phyloP scores from a whole-genome alignment of 92 coral and sea anemone species.

The Siderastrea siderea region DNA sequence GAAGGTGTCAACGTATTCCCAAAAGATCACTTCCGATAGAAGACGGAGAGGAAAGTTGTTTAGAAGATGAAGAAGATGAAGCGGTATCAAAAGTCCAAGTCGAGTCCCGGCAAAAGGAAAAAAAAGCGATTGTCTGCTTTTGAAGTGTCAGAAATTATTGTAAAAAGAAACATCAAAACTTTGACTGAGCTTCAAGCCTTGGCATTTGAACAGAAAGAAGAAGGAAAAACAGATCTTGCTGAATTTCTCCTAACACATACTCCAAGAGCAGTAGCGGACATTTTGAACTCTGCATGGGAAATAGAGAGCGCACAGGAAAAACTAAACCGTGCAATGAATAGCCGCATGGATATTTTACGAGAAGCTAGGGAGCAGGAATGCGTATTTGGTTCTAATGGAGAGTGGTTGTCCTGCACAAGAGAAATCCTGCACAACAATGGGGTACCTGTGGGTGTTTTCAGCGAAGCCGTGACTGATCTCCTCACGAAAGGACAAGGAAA shows the following conservation, averaged over 20 bases:
- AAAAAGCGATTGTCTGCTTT: too few relatives aligned
- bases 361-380: slow-evolving; percentile 34
- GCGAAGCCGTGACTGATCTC: slow-evolving; percentile 26
- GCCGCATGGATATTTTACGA: slow-evolving; percentile 43
- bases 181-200: slow-evolving; percentile 27
- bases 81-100: too few relatives aligned
- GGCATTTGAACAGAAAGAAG: slow-evolving; percentile 51
- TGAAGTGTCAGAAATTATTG: slow-evolving; percentile 36
- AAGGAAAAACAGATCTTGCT: slow-evolving; percentile 53
- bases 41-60: too few relatives aligned
- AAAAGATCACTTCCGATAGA: too few relatives aligned
- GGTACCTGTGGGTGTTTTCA: slow-evolving; percentile 8
- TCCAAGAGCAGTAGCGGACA: slow-evolving; percentile 40
- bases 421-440: slow-evolving; percentile 38
- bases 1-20: too few relatives aligned
- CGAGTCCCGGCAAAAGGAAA: too few relatives aligned
- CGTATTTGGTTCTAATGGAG: slow-evolving; percentile 19
- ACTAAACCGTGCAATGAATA: not conserved
- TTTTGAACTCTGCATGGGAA: slow-evolving; percentile 48
- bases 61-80: too few relatives aligned
- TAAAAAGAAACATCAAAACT: not conserved
- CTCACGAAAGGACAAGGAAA: slow-evolving; percentile 47
- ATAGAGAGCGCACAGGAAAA: slow-evolving; percentile 20
- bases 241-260: slow-evolving; percentile 43
- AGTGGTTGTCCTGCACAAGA: slow-evolving; percentile 45